Conservation (phyloP, 2,888 invertebrate species). For the Polydrusus tereticollis region DNA sequence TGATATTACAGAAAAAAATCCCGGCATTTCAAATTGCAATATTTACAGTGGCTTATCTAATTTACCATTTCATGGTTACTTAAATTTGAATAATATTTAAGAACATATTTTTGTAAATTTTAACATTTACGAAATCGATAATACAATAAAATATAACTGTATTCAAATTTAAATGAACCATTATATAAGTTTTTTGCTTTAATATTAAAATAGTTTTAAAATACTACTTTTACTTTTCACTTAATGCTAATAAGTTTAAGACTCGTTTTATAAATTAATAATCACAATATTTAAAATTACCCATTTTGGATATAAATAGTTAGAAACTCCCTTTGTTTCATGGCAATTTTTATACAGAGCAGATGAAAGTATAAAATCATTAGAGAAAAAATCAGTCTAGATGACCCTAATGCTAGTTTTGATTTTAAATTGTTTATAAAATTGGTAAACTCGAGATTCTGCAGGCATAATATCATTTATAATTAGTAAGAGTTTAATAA, state of each 20-base stretch:
- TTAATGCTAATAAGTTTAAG: constrained; percentile 16
- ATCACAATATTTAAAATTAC: constrained; percentile 23
- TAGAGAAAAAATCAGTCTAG: not conserved
- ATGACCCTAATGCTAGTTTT: not conserved
- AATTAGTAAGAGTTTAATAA: too few species aligned
- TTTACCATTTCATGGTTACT: not conserved
- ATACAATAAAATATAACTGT: too few species aligned
- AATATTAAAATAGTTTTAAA: constrained; percentile 17
- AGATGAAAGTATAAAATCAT: constrained; percentile 13
- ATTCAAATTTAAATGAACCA: not conserved
- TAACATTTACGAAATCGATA: not conserved
- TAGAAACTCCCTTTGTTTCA: constrained; percentile 1
- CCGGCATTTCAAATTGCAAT: not conserved
- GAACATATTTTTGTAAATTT: not conserved
- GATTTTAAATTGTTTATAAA: not conserved
- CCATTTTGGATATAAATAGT: not conserved
- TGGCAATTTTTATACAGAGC: constrained; percentile 14
- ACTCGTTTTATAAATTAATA: constrained; percentile 19
- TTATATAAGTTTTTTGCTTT: constrained; percentile 1
- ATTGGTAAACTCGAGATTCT: not conserved
- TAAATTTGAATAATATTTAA: constrained; percentile 3
- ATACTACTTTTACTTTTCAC: constrained; percentile 4
- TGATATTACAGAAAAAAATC: not conserved
- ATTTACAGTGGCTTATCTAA: not conserved
- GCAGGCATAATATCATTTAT: not conserved